phyloP scores from a whole-genome alignment of 2,113 vertebrate genomes.

The Azemiops feae region DNA sequence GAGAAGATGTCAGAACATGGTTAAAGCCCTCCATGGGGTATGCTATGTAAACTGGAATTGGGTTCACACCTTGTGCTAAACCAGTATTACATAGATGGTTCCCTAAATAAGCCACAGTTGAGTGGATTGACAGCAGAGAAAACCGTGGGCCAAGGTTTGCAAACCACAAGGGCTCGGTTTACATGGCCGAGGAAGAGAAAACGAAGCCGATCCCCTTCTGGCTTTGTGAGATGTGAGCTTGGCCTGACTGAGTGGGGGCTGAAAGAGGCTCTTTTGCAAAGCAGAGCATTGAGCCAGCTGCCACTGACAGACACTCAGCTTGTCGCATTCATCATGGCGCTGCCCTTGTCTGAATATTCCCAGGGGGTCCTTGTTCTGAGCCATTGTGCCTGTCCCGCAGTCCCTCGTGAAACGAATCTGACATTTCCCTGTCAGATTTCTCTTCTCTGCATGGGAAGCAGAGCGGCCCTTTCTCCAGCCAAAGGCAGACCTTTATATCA shows the following conservation, averaged over 20 bases:
- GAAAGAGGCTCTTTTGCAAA: background rate
- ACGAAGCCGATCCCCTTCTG: background rate
- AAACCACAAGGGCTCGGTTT: background rate
- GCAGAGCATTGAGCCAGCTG: background rate
- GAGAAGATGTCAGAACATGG: background rate
- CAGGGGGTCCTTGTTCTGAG: background rate
- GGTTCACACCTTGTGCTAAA: background rate
- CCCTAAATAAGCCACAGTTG: background rate
- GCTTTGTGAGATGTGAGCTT: background rate
- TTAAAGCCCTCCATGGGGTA: background rate
- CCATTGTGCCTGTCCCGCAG: background rate
- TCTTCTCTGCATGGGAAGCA: background rate
- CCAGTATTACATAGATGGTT: background rate
- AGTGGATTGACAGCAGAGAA: background rate
- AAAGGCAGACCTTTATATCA: background rate
- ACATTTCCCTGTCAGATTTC: no score
- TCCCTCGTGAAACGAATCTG: background rate
- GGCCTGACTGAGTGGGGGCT: background rate
- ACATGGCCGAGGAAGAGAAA: background rate
- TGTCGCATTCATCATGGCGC: background rate
- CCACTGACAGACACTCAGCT: no score
- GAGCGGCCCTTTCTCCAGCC: background rate
- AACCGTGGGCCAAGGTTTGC: background rate
- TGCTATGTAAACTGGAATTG: background rate
- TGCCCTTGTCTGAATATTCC: background rate